Base-by-base conservation (phyloP, 2,797 vertebrate genomes). In the Betta splendens region DNA sequence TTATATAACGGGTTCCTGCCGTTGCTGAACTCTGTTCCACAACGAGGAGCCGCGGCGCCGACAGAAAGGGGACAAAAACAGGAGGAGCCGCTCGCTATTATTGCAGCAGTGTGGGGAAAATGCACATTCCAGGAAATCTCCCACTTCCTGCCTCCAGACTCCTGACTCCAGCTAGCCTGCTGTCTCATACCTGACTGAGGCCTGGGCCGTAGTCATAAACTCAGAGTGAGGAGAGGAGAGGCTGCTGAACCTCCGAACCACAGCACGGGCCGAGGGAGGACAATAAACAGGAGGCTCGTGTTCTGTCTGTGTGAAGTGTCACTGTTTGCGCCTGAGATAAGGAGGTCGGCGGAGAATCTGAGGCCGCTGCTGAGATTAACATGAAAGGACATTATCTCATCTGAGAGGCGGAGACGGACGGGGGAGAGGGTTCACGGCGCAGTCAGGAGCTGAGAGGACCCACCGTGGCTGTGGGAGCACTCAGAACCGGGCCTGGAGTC, bases 101-200 rank as follows among this genome's bases (percentile, higher is more conserved):
- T 91, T 92, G 86, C 88, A 83, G 88, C 85, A 85, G 82, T 83
- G 84, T 75, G 78, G 84, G 83, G 84, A 89, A 90, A 89, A 88
- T 58, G 55, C 88, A 90, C 90, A 92, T 93, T 93, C 92, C 92
- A 92, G 92, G 92, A 93, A 92, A 93, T 92, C 87, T 92, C 89
- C 90, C 83, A 79, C 89, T 91, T 93, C 92, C 92, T 93, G 92
- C 77, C 85, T 80, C 68, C 77, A 81, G 83, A 83, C 85, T 87
- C 72, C 78, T 58, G 85, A 87, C 88, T 92, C 83, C 83, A 85
- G 67, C 10, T 2, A 69, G 80, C 75, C 85, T 65, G 74, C 68
- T 80, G 75, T 82, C 84, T 87, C 79, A 68, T 89, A 91, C 88
- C 87, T 89, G 88, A 89, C 72, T 72, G 46, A 49, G 50, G 64